These are phyloP conservation scores for Octonoba sinensis DNA, from an alignment of 2,888 invertebrate species.

Conservation along the genomic window DNA sequence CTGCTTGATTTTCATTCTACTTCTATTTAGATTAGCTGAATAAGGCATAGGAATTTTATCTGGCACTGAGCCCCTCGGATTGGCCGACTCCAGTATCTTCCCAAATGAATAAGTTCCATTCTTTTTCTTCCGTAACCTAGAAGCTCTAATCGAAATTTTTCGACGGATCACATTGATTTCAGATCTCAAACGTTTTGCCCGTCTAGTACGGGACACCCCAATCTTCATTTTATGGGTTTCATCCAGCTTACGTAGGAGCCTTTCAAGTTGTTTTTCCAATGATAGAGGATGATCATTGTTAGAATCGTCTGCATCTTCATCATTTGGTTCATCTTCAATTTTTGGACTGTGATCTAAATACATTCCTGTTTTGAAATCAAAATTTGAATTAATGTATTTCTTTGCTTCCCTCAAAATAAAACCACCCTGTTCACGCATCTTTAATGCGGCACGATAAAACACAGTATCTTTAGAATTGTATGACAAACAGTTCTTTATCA, in stretches of 20 bases:
- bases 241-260: slow-evolving; percentile 77
- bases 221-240: slow-evolving; percentile 77
- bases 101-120: too few relatives aligned
- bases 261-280: slow-evolving; percentile 73
- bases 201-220: slow-evolving; percentile 69
- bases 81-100: background rate
- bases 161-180: slow-evolving; percentile 76
- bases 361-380: slow-evolving; percentile 73
- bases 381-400: slow-evolving; percentile 79
- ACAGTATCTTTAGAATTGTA: slow-evolving; percentile 97
- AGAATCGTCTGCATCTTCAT: slow-evolving; percentile 71
- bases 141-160: slow-evolving; percentile 66
- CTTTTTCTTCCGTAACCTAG: slow-evolving; percentile 21
- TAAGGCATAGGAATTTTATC: too few relatives aligned
- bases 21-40: background rate
- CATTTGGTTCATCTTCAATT: slow-evolving; percentile 70
- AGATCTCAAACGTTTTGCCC: slow-evolving; percentile 70
- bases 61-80: background rate
- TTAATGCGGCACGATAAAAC: slow-evolving; percentile 89
- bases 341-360: slow-evolving; percentile 63
- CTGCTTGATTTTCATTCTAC: slow-evolving; percentile 11
- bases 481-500: slow-evolving; percentile 94
- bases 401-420: slow-evolving; percentile 84
- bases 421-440: slow-evolving; percentile 88
- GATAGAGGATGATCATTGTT: slow-evolving; percentile 12